Percentiles rank a stretch among this genome's conserved stretches.
Evolutionary conservation across 2,888 invertebrate species (phyloP).

Genomic region (Lydus trimaculatus): DNA sequence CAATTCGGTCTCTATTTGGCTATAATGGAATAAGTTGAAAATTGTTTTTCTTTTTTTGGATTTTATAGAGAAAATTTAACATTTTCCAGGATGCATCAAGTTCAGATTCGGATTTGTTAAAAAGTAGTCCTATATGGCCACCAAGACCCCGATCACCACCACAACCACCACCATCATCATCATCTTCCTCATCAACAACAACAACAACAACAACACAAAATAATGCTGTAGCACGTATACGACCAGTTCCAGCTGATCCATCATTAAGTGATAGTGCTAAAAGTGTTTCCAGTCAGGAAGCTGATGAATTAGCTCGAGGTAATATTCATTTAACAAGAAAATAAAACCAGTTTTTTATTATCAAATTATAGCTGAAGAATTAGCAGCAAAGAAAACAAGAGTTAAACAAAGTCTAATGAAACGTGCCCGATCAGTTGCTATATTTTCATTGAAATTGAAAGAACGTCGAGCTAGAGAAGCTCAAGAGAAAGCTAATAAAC

Average conservation of each 20-base stretch:
- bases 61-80: background rate
- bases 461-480: slow-evolving; percentile 82
- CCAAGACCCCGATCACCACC: slow-evolving; percentile 56
- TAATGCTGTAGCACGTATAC: slow-evolving; percentile 10
- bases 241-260: slow-evolving; percentile 60
- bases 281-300: slow-evolving; percentile 65
- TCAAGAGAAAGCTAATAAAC: slow-evolving; percentile 69
- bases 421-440: slow-evolving; percentile 83
- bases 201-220: slow-evolving; percentile 26
- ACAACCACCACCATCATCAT: slow-evolving; percentile 13
- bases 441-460: slow-evolving; percentile 82
- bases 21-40: background rate
- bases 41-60: background rate
- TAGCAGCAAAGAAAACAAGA: slow-evolving; percentile 71
- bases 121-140: slow-evolving; percentile 58
- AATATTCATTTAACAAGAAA: slow-evolving; percentile 20
- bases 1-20: background rate
- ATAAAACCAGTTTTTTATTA: background rate
- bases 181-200: slow-evolving; percentile 37
- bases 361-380: slow-evolving; percentile 63
- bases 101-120: slow-evolving; percentile 66
- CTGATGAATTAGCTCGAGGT: slow-evolving; percentile 61
- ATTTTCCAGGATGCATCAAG: slow-evolving; percentile 62
- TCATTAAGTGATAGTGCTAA: slow-evolving; percentile 64
- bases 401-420: slow-evolving; percentile 82